Percentiles rank a stretch among this genome's conserved stretches.
Evolutionary conservation across 2,888 invertebrate genomes (phyloP).

Genomic region (Ligdia adustata): DNA sequence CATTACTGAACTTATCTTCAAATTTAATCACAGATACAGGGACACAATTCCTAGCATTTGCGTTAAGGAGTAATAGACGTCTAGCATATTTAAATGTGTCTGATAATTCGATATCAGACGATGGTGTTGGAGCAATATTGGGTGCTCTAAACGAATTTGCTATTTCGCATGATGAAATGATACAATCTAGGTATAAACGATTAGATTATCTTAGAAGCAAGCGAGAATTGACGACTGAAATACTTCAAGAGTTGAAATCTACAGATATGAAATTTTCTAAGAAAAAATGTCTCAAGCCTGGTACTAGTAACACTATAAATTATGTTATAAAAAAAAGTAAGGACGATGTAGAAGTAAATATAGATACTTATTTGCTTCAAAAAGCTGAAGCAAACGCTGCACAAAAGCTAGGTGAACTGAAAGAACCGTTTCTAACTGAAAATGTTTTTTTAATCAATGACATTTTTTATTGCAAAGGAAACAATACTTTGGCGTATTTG

Average conservation of each 20-base stretch:
- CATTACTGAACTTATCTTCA: conserved; percentile 34
- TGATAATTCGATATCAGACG: conserved; percentile 13
- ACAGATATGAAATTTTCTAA: neutral
- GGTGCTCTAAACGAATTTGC: conserved; percentile 1
- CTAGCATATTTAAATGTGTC: conserved; percentile 11
- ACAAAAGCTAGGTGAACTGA: neutral
- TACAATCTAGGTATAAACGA: neutral
- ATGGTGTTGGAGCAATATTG: conserved; percentile 9
- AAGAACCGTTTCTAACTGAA: neutral
- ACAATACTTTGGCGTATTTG: conserved; percentile 6
- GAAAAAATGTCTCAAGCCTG: neutral
- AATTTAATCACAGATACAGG: conserved; percentile 60
- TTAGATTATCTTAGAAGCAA: neutral
- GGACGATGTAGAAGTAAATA: neutral
- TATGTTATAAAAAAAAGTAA: neutral
- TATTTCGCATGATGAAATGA: neutral
- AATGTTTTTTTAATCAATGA: neutral
- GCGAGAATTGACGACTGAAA: neutral
- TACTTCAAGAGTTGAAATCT: neutral
- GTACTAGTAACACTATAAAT: neutral
- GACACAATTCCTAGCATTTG: conserved; percentile 44
- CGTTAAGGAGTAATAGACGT: conserved; percentile 39
- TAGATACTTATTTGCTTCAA: neutral
- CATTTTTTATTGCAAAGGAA: conserved; percentile 7
- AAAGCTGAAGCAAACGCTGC: neutral